Conservation (phyloP, 2,888 invertebrate species). For the Subacronicta megacephala region DNA sequence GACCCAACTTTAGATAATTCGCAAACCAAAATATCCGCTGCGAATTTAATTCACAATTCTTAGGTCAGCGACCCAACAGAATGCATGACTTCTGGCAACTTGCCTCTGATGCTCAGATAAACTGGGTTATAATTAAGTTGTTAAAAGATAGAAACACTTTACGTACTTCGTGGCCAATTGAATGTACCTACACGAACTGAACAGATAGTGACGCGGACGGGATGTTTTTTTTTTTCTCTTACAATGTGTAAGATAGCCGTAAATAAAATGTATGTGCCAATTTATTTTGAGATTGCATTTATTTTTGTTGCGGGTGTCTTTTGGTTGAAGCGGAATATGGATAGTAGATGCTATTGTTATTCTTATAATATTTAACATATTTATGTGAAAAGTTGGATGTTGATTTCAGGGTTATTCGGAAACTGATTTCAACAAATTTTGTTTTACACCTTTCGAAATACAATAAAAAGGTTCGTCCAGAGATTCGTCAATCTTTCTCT, state of each 20-base stretch:
- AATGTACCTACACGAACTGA: constrained; percentile 25
- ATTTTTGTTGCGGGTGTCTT: constrained; percentile 43
- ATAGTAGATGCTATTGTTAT: constrained; percentile 12
- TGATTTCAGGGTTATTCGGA: background rate
- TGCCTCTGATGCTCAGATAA: constrained; percentile 61
- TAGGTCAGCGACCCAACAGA: constrained; percentile 60
- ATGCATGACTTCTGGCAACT: constrained; percentile 66
- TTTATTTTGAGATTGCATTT: constrained; percentile 50
- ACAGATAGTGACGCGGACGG: constrained; percentile 7
- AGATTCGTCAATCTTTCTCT: too few species aligned
- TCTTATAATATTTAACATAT: too few species aligned
- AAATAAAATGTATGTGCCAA: constrained; percentile 33
- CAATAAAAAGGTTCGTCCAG: too few species aligned
- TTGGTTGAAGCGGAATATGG: constrained; percentile 30
- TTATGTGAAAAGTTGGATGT: background rate
- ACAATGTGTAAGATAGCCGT: constrained; percentile 14
- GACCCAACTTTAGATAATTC: constrained; percentile 54
- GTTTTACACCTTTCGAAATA: too few species aligned
- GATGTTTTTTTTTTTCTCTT: constrained; percentile 30
- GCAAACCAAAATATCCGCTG: constrained; percentile 51
- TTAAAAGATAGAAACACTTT: constrained; percentile 53
- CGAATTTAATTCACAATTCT: constrained; percentile 57
- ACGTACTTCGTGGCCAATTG: constrained; percentile 47
- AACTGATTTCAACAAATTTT: too few species aligned
- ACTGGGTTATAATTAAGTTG: constrained; percentile 62